Percentiles rank a stretch among this genome's conserved stretches.
Evolutionary conservation across 2,888 invertebrate species (phyloP).

Genomic region (Sipha maydis): DNA sequence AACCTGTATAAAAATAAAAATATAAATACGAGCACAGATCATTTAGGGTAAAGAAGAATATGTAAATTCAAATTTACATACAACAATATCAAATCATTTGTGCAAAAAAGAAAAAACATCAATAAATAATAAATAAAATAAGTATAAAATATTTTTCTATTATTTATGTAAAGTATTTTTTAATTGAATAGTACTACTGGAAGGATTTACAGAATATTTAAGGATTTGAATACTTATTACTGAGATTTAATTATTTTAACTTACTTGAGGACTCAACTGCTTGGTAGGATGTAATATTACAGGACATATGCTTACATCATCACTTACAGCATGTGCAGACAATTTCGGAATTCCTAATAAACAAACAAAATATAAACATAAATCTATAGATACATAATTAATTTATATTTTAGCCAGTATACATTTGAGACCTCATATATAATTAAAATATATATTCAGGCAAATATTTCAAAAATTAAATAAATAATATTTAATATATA

Average conservation of each 20-base stretch:
- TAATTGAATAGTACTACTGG: background rate
- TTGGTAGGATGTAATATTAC: constrained; percentile 37
- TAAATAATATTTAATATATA: too few species aligned
- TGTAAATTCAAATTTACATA: too few species aligned
- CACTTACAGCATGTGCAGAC: constrained; percentile 5
- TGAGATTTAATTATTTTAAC: background rate
- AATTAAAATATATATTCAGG: too few species aligned
- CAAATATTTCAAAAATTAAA: too few species aligned
- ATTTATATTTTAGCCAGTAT: too few species aligned
- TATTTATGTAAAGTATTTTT: background rate
- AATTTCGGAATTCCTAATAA: constrained; percentile 43
- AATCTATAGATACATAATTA: too few species aligned
- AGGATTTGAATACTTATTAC: background rate
- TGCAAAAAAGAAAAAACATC: too few species aligned
- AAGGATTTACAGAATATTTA: background rate
- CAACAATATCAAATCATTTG: too few species aligned
- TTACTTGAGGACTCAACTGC: constrained; percentile 39
- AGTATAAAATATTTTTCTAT: background rate
- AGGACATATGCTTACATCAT: constrained; percentile 6
- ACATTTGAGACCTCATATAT: too few species aligned
- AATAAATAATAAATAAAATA: too few species aligned
- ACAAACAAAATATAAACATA: background rate
- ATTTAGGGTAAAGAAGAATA: too few species aligned
- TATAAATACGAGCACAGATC: too few species aligned
- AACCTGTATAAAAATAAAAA: constrained; percentile 1